phyloP scores from a whole-genome alignment of 2,113 vertebrate genomes.

The Arenaria interpres region DNA sequence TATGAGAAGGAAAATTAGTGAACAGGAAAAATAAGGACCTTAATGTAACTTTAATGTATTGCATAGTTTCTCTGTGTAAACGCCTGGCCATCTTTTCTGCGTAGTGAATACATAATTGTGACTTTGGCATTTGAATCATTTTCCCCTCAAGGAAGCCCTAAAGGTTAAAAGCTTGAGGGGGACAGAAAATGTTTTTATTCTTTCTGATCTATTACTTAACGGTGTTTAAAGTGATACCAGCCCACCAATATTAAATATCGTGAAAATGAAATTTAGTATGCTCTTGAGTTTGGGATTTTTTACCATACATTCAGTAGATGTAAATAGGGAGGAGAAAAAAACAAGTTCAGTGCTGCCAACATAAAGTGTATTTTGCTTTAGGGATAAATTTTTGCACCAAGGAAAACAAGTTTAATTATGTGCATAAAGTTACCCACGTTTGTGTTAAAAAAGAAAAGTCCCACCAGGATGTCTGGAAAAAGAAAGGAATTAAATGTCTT shows the following conservation, averaged over 20 bases:
- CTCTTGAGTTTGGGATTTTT: not conserved
- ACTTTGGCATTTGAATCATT: conserved; percentile 61
- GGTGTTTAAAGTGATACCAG: not conserved
- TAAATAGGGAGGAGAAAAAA: not conserved
- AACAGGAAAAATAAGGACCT: conserved; percentile 14
- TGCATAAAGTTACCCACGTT: not conserved
- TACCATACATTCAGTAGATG: not conserved
- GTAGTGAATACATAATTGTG: conserved; percentile 16
- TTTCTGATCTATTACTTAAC: conserved; percentile 22
- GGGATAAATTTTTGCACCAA: not conserved
- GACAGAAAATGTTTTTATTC: conserved; percentile 50
- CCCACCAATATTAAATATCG: not conserved
- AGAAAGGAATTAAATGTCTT: not conserved
- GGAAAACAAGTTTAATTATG: not conserved
- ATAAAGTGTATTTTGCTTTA: not conserved
- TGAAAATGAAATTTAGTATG: not conserved
- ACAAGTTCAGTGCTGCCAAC: not conserved
- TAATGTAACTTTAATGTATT: conserved; percentile 70
- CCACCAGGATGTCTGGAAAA: not conserved
- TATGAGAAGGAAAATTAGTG: conserved; percentile 16
- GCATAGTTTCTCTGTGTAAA: conserved; percentile 52
- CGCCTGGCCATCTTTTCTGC: not conserved
- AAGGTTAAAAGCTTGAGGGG: conserved; percentile 49
- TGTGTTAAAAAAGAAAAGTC: not conserved
- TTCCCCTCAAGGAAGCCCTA: conserved; percentile 56